Evolutionary conservation across 2,797 vertebrate genomes (phyloP), one percentile per base, ranked within the genome.

Genomic region (Pseudotriccus pelzelni): DNA sequence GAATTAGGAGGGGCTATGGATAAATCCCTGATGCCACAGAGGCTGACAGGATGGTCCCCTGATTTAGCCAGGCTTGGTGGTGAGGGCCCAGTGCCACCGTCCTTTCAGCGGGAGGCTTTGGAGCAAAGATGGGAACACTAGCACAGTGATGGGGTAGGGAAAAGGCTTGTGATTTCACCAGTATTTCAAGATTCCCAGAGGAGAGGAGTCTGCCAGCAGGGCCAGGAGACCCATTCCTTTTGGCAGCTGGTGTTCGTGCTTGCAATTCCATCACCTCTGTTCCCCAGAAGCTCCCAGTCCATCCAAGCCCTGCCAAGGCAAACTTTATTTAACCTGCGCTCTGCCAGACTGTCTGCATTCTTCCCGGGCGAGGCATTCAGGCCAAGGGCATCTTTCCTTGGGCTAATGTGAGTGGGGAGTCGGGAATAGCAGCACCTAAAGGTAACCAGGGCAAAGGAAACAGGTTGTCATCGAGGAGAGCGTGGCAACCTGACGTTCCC

Each of bases 271-370:
- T 88, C 74, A 74, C 91, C 97, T 60, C 94, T 96, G 76, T 73
- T 89, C 93, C 95, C 85, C 50, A 39, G 95, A 91, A 95, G 91
- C 94, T 92, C 96, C 81, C 9, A 55, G 53, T 11, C 81, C 86
- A 73, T 90, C 96, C 97, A 97, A 96, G 91, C 74, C 68, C 78
- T 96, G 97, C 97, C 98, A 97, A 97, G 96, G 95, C 97, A 97
- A 98, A 98, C 98, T 98, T 98, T 98, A 98, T 98, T 98, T 98
- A 98, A 97, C 98, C 96, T 97, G 97, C 97, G 12, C 97, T 97
- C 96, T 98, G 97, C 97, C 97, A 98, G 97, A 98, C 98, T 97
- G 97, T 98, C 98, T 98, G 97, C 98, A 98, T 98, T 98, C 97
- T 91, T 90, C 96, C 96, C 89, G 64, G 93, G 97, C 82, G 62